Conservation (phyloP, 2,888 invertebrate species). For the Lacanobia oleracea region DNA sequence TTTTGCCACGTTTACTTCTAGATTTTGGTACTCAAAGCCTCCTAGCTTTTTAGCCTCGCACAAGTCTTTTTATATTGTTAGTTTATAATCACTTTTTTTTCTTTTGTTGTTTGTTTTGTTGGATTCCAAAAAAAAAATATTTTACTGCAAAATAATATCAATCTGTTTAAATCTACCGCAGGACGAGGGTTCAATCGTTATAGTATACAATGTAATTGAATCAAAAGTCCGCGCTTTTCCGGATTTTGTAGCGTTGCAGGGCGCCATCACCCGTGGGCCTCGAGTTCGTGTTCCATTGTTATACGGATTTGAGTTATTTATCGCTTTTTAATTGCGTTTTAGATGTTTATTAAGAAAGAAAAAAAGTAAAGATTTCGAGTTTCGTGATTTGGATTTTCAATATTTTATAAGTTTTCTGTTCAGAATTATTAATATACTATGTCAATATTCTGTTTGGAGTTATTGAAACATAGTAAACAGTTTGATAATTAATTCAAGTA, state of each 20-base stretch:
- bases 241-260: conserved; percentile 43
- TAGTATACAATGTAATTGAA: conserved; percentile 67
- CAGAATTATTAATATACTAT: too few relatives aligned
- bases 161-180: not conserved
- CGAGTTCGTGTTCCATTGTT: conserved; percentile 36
- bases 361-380: too few relatives aligned
- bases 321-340: not conserved
- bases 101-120: too few relatives aligned
- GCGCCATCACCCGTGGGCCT: conserved; percentile 7
- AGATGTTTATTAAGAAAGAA: too few relatives aligned
- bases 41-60: too few relatives aligned
- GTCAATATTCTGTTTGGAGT: not conserved
- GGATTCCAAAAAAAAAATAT: too few relatives aligned
- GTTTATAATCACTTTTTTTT: too few relatives aligned
- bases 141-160: not conserved
- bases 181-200: conserved; percentile 48
- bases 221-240: conserved; percentile 63
- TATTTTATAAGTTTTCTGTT: not conserved
- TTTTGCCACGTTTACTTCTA: too few relatives aligned
- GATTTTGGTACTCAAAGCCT: too few relatives aligned
- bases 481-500: not conserved
- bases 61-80: too few relatives aligned
- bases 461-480: not conserved
- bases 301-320: conserved; percentile 18
- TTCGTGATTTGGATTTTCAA: not conserved